Percentiles rank a stretch among this genome's conserved stretches.
phyloP scores from a whole-genome alignment of 2,797 vertebrate genomes.

The Chaetodon trifasciatus region DNA sequence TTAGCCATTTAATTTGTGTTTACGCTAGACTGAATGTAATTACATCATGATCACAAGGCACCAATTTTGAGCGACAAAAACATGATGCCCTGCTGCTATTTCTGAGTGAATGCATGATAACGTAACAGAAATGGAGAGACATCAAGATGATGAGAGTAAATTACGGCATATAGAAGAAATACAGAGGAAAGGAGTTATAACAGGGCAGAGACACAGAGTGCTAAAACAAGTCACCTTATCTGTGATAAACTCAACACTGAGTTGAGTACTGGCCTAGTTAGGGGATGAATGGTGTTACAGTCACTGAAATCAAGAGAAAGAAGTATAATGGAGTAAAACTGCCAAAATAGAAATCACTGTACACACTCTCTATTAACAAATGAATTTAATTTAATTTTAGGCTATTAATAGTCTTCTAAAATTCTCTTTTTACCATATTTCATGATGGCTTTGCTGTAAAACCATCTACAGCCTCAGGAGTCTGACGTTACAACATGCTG shows the following conservation, averaged over 20 bases:
- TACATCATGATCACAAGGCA: conserved; percentile 18
- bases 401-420: background rate
- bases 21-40: conserved; percentile 16
- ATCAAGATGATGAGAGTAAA: conserved; percentile 9
- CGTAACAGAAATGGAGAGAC: conserved; percentile 11
- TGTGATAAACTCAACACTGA: background rate
- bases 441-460: conserved; percentile 1
- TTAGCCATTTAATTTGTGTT: conserved; percentile 4
- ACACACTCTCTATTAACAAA: background rate
- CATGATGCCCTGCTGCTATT: background rate
- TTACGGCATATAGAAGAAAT: background rate
- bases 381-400: background rate
- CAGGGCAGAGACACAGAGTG: background rate
- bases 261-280: background rate
- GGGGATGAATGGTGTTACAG: background rate
- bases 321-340: background rate
- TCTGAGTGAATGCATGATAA: background rate
- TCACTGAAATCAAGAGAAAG: background rate
- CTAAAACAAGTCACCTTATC: background rate
- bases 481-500: background rate
- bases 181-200: conserved; percentile 1
- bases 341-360: background rate
- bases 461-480: background rate
- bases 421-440: background rate
- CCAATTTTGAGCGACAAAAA: background rate